Conservation (phyloP, 2,797 vertebrate genomes). For the Xenops minutus region DNA sequence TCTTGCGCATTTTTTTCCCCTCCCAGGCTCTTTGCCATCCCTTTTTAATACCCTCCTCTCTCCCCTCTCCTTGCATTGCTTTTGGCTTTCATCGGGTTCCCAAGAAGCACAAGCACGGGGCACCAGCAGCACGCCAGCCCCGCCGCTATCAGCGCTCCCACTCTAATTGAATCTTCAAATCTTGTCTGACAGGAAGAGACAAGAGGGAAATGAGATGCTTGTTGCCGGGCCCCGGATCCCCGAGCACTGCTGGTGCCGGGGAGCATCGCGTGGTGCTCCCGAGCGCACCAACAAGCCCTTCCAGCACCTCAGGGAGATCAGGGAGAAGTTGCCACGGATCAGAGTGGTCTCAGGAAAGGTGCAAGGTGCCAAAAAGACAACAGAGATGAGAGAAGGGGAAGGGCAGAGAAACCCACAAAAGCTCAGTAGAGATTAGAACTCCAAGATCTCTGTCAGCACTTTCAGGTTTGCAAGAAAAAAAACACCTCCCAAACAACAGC, state of each 20-base stretch:
- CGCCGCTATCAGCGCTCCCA: background rate
- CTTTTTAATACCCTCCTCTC: background rate
- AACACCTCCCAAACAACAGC: background rate
- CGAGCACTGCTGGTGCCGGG: rapidly evolving
- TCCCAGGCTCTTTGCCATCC: background rate
- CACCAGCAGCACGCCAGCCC: background rate
- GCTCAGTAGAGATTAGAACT: background rate
- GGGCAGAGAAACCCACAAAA: background rate
- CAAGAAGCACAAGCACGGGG: background rate
- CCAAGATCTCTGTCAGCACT: rapidly evolving
- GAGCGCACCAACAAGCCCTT: rapidly evolving
- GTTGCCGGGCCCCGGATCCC: background rate
- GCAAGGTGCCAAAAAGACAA: background rate
- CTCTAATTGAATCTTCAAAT: constrained; percentile 58
- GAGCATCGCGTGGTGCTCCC: rapidly evolving
- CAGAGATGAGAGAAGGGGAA: background rate
- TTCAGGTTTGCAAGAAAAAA: background rate
- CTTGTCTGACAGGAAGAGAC: constrained; percentile 24
- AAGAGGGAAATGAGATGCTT: background rate
- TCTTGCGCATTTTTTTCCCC: background rate
- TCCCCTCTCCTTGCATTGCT: background rate
- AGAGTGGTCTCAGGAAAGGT: no score
- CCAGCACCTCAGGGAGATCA: background rate
- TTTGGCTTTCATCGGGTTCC: background rate
- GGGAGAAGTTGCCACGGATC: background rate